phyloP scores from a whole-genome alignment of 1,140 invertebrate genomes.

The Melitaea cinxia region DNA sequence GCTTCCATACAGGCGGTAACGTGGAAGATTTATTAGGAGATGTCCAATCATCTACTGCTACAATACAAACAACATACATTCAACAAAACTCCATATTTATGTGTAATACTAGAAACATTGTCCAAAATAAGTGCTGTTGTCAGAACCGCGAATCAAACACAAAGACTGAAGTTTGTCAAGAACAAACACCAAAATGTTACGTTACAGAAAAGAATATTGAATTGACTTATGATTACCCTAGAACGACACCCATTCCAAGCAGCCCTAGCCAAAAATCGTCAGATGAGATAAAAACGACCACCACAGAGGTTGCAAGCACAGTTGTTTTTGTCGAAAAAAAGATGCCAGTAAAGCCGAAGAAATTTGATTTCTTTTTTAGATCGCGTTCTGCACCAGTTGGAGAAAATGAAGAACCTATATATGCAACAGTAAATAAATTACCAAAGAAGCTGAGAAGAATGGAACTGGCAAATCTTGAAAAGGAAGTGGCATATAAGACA shows the following conservation, averaged over 20 bases:
- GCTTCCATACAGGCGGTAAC: conserved; percentile 76
- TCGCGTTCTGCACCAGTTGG: conserved; percentile 79
- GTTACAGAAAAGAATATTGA: conserved; percentile 81
- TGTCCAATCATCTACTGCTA: conserved; percentile 61
- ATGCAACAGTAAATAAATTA: conserved; percentile 79
- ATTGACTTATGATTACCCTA: conserved; percentile 78
- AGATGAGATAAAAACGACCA: conserved; percentile 66
- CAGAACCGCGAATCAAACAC: conserved; percentile 57
- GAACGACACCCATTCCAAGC: conserved; percentile 62
- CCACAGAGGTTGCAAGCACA: conserved; percentile 79
- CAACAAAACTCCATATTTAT: conserved; percentile 78
- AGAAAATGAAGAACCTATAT: conserved; percentile 77
- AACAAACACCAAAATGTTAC: conserved; percentile 63
- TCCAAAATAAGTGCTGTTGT: conserved; percentile 72
- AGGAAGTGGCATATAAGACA: conserved; percentile 76
- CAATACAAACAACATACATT: conserved; percentile 69
- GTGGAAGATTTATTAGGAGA: conserved; percentile 76
- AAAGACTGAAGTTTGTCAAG: conserved; percentile 42
- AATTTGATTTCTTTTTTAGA: conserved; percentile 76
- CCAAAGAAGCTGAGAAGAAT: conserved; percentile 76
- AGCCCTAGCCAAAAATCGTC: conserved; percentile 58
- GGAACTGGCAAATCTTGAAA: conserved; percentile 78
- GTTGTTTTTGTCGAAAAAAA: conserved; percentile 78
- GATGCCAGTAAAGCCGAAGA: conserved; percentile 70
- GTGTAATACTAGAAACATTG: conserved; percentile 76